Base-by-base conservation (phyloP, 1,140 invertebrate species). In the Nixonia krombeini region DNA sequence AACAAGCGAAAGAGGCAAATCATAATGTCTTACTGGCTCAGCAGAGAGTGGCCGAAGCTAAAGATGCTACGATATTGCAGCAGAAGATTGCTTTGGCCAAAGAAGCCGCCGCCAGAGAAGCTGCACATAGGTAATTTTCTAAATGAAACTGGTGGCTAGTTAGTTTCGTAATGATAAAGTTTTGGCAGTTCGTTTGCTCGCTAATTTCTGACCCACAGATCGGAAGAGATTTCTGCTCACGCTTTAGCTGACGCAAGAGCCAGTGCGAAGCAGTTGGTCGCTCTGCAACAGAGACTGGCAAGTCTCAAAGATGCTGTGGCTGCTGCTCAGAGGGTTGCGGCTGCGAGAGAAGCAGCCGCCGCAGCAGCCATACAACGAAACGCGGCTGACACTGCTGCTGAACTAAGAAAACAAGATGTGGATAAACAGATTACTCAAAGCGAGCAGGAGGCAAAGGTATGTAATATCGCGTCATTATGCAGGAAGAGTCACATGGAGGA, bases 1-100 rank as follows among this genome's bases (percentile, higher is more conserved):
- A 85, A 35, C 75, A 78, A n/a, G 84, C 84, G 4, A 84, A 82
- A 41, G 80, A 83, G 56, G 83, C 83, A 12, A 84, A 81, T 68
- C 70, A 81, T 4, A 79, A 84, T 57, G 83, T 85, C 37, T 67
- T 75, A n/a, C 15, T 77, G 23, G 83, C 81, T 13, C 80, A 82
- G 31, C 78, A 84, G 5, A 74, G 74, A 64, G 83, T 85, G 16
- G 72, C 75, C 2, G 82, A 84, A 31, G 78, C 76, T 6, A 85
- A 85, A 57, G 74, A 83, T 46, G 70, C 77, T 6, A 72, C 82
- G 0, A 28, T 81, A 35, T 26, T 84, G 18, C 83, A 85, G 10
- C 82, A 85, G 58, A 84, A 76, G 59, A 74, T 85, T 44, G 81
- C 83, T 12, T 42, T 84, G 6, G 74, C 80, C 8, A 85, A 81